Percentiles rank a stretch among this genome's conserved stretches.
These are phyloP conservation scores for Amazona guildingii DNA, from an alignment of 2,113 vertebrate species.

Conservation along the genomic window DNA sequence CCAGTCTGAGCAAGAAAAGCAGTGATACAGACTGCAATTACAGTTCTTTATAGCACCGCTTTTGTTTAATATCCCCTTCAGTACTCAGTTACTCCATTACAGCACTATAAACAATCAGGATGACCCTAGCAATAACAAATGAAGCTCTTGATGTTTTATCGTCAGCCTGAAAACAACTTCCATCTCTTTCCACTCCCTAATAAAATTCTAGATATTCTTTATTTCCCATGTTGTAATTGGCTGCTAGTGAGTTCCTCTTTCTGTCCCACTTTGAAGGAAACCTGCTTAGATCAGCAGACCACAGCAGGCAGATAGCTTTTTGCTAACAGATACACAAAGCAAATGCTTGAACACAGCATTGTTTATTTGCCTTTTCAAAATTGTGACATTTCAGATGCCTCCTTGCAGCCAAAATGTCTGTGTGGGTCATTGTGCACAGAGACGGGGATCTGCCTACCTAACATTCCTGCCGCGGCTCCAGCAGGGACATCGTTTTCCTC, in stretches of 20 bases:
- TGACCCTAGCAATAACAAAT: conserved; percentile 33
- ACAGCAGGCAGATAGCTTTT: conserved; percentile 2
- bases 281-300: conserved; percentile 35
- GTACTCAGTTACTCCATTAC: conserved; percentile 8
- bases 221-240: conserved; percentile 7
- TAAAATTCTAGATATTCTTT: conserved; percentile 25
- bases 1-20: background rate
- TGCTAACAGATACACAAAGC: conserved; percentile 37
- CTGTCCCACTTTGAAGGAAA: conserved; percentile 45
- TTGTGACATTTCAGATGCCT: conserved; percentile 52
- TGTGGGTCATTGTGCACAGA: background rate
- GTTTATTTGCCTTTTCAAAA: conserved; percentile 54
- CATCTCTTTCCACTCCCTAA: conserved; percentile 9
- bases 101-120: conserved; percentile 47
- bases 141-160: conserved; percentile 36
- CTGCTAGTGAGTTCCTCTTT: conserved; percentile 54
- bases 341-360: conserved; percentile 17
- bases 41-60: background rate
- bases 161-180: conserved; percentile 19
- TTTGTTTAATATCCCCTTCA: conserved; percentile 21
- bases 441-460: conserved; percentile 16
- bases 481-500: fast-evolving
- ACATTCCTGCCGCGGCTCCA: fast-evolving
- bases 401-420: conserved; percentile 1
- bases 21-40: background rate